A percentile compares a stretch with the other conserved stretches of the same genome.
phyloP scores from a whole-genome alignment of 2,888 invertebrate genomes.

The Aporophyla lueneburgensis region DNA sequence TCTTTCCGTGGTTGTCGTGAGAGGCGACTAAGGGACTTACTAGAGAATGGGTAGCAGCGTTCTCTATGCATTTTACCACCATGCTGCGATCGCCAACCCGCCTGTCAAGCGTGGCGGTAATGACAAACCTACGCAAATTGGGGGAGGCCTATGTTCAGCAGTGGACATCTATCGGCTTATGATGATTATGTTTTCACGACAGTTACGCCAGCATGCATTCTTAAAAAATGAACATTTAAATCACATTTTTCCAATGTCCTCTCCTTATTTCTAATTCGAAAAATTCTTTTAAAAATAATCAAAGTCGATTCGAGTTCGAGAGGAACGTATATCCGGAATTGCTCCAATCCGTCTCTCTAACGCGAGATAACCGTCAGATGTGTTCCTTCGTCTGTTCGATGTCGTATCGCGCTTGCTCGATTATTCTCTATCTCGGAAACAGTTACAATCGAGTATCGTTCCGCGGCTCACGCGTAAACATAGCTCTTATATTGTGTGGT shows the following conservation, averaged over 20 bases:
- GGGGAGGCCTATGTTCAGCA: no score
- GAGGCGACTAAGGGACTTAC: no score
- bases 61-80: no score
- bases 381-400: constrained; percentile 76
- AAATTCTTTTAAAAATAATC: constrained; percentile 15
- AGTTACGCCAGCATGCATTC: not conserved
- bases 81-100: no score
- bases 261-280: constrained; percentile 7
- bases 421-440: constrained; percentile 84
- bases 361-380: constrained; percentile 65
- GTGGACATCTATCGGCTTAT: no score
- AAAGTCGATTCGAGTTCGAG: not conserved
- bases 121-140: no score
- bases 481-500: constrained; percentile 77
- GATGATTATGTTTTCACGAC: no score
- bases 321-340: constrained; percentile 1
- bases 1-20: no score
- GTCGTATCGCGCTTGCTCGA: constrained; percentile 85
- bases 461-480: constrained; percentile 79
- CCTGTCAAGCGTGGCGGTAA: no score
- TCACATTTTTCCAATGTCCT: constrained; percentile 15
- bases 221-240: not conserved
- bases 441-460: constrained; percentile 87
- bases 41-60: no score
- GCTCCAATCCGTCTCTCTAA: constrained; percentile 37